Evolutionary conservation across 1,140 invertebrate species (phyloP), one percentile per base, ranked within the genome.

Genomic region (Zaprionus camerounensis): DNA sequence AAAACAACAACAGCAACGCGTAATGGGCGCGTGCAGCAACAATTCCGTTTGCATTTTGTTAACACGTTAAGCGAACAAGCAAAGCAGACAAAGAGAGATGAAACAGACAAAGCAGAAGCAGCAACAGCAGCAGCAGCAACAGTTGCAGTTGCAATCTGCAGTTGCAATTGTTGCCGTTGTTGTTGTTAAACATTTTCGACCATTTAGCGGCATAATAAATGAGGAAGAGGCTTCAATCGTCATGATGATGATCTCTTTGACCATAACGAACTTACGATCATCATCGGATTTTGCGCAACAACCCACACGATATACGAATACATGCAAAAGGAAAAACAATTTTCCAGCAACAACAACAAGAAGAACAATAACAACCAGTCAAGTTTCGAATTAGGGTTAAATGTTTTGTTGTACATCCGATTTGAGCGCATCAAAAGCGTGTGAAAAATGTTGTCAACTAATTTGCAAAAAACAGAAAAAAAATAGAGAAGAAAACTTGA

Each of bases 381-480:
- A 13, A 38, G 17, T 55, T 15, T 31, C 46, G 76, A 90, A 90
- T 90, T 88, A 80, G 76, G 85, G 85, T 88, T 88, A 88, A 88
- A 90, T 88, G 76, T 67, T 74, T 76, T 15, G 36, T 17, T 46
- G 36, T 38, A 84, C 85, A 88, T 88, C 84, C 84, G 82, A 46
- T 51, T 20, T 31, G n/a, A 68, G 70, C 81, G 81, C 81, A 77
- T 88, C 85, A 88, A 85, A 79, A 75, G 85, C 85, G 85, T 90
- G 85, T 81, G 85, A 88, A 88, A 85, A 88, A 77, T 90, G 74
- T 76, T 79, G 78, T 65, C 70, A 81, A 84, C 81, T 81, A 84
- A 88, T 88, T 84, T 80, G 74, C 78, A 66, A 80, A 71, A 71
- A 58, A 13, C 11, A 6, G n/a, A 41, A 41, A 38, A 41, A 17